Evolutionary conservation across 2,797 vertebrate species (phyloP).

Genomic region (Meriones psammophilus): DNA sequence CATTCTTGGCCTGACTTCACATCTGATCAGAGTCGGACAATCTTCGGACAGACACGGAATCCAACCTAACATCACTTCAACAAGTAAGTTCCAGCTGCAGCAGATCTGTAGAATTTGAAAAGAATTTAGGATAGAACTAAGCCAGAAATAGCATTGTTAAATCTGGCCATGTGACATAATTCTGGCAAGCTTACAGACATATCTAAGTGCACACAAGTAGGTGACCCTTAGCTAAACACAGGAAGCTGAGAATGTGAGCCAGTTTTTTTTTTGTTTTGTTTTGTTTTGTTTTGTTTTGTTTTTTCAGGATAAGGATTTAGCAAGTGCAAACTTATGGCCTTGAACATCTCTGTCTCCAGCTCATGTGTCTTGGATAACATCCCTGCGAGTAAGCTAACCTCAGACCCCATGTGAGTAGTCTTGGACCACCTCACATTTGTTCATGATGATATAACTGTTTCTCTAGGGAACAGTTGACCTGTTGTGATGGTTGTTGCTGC

Average conservation of each 20-base stretch:
- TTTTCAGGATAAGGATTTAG: neutral
- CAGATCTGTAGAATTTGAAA: neutral
- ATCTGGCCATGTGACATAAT: neutral
- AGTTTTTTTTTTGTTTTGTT: neutral
- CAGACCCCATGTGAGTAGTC: too few relatives aligned
- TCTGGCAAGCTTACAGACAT: neutral
- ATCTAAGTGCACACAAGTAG: neutral
- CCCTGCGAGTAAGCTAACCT: fast-evolving
- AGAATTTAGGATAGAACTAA: conserved; percentile 18
- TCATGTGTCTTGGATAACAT: neutral
- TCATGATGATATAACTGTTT: neutral
- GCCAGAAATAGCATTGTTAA: neutral
- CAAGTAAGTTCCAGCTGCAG: neutral
- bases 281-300: neutral
- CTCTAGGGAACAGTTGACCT: neutral
- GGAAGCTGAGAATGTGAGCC: neutral
- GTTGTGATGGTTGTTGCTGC: neutral
- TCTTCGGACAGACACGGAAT: neutral
- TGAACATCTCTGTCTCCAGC: neutral
- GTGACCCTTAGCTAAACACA: neutral
- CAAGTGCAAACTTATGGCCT: neutral
- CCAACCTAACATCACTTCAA: neutral
- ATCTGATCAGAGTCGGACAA: neutral
- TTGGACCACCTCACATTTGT: neutral
- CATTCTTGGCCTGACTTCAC: neutral